Percentiles rank a stretch among this genome's conserved stretches.
Conservation (phyloP, 1,140 invertebrate species). For the Scaptomyza pallida region DNA sequence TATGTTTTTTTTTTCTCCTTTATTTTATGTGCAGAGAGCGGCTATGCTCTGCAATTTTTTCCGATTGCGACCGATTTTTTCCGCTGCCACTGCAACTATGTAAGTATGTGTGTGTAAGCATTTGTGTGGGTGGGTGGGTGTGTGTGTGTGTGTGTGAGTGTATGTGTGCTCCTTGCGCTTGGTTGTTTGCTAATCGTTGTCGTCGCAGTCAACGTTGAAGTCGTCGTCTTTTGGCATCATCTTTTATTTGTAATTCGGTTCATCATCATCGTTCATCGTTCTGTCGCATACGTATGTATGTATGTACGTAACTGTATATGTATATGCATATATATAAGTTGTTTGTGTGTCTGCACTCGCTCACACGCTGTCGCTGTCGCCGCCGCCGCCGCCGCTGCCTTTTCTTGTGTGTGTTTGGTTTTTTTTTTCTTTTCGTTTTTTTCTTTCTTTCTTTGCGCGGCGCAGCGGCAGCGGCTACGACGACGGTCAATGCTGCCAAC, state of each 20-base stretch:
- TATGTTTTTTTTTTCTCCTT: conserved; percentile 77
- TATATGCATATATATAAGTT: conserved; percentile 44
- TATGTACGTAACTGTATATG: conserved; percentile 35
- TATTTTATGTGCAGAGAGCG: conserved; percentile 80
- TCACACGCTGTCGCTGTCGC: conserved; percentile 47
- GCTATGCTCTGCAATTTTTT: conserved; percentile 79
- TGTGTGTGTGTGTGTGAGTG: conserved; percentile 27
- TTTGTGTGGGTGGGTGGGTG: conserved; percentile 50
- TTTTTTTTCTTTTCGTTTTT: conserved; percentile 64
- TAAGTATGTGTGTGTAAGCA: conserved; percentile 34
- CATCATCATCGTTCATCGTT: conserved; percentile 83
- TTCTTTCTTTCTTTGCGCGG: conserved; percentile 50
- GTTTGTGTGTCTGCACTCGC: conserved; percentile 30
- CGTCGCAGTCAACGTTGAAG: conserved; percentile 68
- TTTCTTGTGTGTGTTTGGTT: conserved; percentile 51
- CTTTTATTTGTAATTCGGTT: conserved; percentile 84
- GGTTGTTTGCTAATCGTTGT: conserved; percentile 78
- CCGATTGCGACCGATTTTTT: conserved; percentile 79
- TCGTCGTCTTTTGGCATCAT: conserved; percentile 83
- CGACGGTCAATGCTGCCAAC: conserved; percentile 80
- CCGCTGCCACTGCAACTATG: conserved; percentile 56
- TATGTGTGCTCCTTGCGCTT: conserved; percentile 76
- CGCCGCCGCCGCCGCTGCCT: conserved; percentile 44
- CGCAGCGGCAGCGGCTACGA: conserved; percentile 51
- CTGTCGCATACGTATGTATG: conserved; percentile 65